Evolutionary conservation across 2,888 invertebrate genomes (phyloP), one percentile per base, ranked within the genome.

Genomic region (Holacanthella duospinosa): DNA sequence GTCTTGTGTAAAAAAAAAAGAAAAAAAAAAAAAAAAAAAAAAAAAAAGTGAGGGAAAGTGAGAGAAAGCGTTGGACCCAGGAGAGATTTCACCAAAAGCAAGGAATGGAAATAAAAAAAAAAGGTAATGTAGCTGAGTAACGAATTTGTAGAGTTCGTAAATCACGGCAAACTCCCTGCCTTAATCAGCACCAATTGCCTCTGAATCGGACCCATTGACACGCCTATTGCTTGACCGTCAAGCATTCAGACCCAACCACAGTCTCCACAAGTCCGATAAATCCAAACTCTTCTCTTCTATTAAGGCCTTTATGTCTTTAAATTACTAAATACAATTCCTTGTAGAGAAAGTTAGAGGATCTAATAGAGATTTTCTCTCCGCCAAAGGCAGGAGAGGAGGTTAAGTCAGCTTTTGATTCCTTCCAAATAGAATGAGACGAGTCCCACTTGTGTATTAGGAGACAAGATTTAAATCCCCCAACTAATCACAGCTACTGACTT

Each of bases 131-230:
- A 69, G 72, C 71, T 71, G 72, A 71, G 72, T 72, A 70, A 65
- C 69, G 71, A 71, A 70, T 71, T 72, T 67, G 66, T 68, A 55
- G 63, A 67, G 68, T 69, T 67, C 70, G 70, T 73, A 73, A 73
- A 73, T 73, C 73, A 73, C 73, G 56, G 55, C 64, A 64, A 59
- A 70, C 66, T 71, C 69, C 68, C 69, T 67, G 69, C 70, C 70
- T 73, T 73, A 73, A 73, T 73, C 73, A 73, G 73, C 71, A 68
- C 67, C 71, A 73, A 73, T 73, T 71, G 73, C 71, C 65, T 62
- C 64, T 66, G 70, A 71, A 73, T 71, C 68, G 69, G 69, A 21
- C 63, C 70, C 69, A 71, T 71, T 73, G 71, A 73, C 73, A 71
- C 73, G 73, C 73, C 73, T 71, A 62, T 70, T 67, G 59, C 63